Base-by-base conservation (phyloP, 2,113 vertebrate species). In the Heliornis fulica region DNA sequence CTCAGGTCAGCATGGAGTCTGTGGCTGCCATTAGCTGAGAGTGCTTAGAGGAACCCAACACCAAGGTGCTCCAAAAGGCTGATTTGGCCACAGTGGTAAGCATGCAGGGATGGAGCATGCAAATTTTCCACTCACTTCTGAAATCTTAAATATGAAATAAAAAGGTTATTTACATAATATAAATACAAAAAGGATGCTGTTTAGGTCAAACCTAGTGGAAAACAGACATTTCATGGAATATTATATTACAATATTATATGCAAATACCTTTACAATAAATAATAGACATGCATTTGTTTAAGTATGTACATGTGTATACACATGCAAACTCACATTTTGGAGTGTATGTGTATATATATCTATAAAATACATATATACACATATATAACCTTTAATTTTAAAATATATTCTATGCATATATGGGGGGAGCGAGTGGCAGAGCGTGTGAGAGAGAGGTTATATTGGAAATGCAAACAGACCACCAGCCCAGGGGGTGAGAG, bases 401-500 rank as follows among this genome's bases (percentile, higher is more conserved):
- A 20, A 77, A n/a, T 28, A 23, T 41, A 48, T 17, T 38, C 25
- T 36, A 45, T 26, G 32, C 29, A 22, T 46, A 36, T 5, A 10
- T 14, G 11, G 11, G 9, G 13, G 4, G 25, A 7, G 50, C 11
- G 7, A 51, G 25, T 15, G 13, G 15, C 23, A 51, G 23, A 11
- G 25, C 36, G 64, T 19, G 40, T 38, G 38, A 69, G 36, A 59
- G 48, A 70, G 63, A 46, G 50, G 71, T 78, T 66, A 63, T 85
- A 76, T 13, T 88, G 77, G 64, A 90, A 94, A 91, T 89, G 57
- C 69, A 95, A 91, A 82, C 83, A 94, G 87, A 70, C 72, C 93
- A 83, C 83, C 83, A 93, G 79, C 93, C 95, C 88, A 93, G 88
- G 69, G 87, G 83, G 87, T 89, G 83, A 59, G 88, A 93, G 88